These are phyloP conservation scores for Thaumetopoea pityocampa DNA, from an alignment of 1,140 invertebrate species.

Conservation along the genomic window DNA sequence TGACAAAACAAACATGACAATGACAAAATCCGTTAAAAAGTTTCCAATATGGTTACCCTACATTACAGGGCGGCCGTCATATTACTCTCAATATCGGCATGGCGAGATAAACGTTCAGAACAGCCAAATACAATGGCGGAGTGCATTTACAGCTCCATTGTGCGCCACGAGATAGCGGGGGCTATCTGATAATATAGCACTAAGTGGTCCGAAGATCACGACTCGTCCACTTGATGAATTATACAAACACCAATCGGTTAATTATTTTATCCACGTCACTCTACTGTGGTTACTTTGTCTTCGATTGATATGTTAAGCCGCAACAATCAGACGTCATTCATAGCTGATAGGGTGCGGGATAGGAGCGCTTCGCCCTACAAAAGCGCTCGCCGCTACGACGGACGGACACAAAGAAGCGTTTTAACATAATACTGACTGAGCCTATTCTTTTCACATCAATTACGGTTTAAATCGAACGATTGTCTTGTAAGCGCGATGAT, in stretches of 20 bases:
- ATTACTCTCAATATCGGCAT: slow-evolving; percentile 28
- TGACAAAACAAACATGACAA: too few species aligned
- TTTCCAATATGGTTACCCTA: too few species aligned
- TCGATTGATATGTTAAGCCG: slow-evolving; percentile 73
- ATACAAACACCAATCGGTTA: slow-evolving; percentile 74
- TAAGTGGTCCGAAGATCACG: slow-evolving; percentile 58
- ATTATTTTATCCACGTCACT: slow-evolving; percentile 74
- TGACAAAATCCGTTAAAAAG: too few species aligned
- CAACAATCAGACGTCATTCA: slow-evolving; percentile 63
- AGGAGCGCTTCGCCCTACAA: slow-evolving; percentile 29
- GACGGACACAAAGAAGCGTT: slow-evolving; percentile 56
- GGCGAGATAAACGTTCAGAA: slow-evolving; percentile 33
- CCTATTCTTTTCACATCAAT: slow-evolving; percentile 41
- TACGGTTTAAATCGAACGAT: slow-evolving; percentile 32
- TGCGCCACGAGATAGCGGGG: slow-evolving; percentile 31
- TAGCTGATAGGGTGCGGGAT: slow-evolving; percentile 34
- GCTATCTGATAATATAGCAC: slow-evolving; percentile 51
- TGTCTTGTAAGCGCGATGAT: slow-evolving; percentile 38
- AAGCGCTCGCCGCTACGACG: slow-evolving; percentile 18
- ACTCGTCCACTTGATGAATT: slow-evolving; percentile 62
- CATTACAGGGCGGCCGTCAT: slow-evolving; percentile 21
- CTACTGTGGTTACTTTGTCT: slow-evolving; percentile 62
- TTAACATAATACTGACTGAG: slow-evolving; percentile 56
- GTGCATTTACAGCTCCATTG: slow-evolving; percentile 55
- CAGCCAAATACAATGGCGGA: slow-evolving; percentile 36